Conservation (phyloP, 2,797 vertebrate species). For the Sphaeramia orbicularis region DNA sequence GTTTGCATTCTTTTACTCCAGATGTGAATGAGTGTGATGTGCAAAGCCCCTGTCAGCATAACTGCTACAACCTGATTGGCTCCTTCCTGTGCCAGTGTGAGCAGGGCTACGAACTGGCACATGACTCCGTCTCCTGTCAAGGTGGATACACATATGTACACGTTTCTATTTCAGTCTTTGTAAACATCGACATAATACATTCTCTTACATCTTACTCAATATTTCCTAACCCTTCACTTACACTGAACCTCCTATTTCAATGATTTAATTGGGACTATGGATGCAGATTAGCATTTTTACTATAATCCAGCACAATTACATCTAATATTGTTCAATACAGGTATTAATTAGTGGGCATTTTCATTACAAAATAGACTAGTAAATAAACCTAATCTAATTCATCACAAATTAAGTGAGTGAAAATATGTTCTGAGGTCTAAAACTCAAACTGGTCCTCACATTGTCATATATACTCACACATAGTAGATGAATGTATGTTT, state of each 20-base stretch:
- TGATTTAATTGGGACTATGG: no score
- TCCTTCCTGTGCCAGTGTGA: conserved; percentile 97
- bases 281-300: no score
- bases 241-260: no score
- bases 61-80: conserved; percentile 95
- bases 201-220: no score
- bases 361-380: no score
- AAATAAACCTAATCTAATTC: no score
- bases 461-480: background rate
- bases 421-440: background rate
- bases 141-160: conserved; percentile 77
- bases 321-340: no score
- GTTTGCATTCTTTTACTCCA: conserved; percentile 78
- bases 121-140: conserved; percentile 92
- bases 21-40: conserved; percentile 95
- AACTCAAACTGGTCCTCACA: no score
- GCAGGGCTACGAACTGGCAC: conserved; percentile 93
- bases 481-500: background rate
- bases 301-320: no score
- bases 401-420: no score
- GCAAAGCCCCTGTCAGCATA: conserved; percentile 93
- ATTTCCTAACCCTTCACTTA: no score
- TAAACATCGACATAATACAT: background rate
- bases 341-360: no score
- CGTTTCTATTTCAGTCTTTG: background rate